Percentiles rank a stretch among this genome's conserved stretches.
phyloP scores from a whole-genome alignment of 2,113 vertebrate species.

The Hepsetus odoe region DNA sequence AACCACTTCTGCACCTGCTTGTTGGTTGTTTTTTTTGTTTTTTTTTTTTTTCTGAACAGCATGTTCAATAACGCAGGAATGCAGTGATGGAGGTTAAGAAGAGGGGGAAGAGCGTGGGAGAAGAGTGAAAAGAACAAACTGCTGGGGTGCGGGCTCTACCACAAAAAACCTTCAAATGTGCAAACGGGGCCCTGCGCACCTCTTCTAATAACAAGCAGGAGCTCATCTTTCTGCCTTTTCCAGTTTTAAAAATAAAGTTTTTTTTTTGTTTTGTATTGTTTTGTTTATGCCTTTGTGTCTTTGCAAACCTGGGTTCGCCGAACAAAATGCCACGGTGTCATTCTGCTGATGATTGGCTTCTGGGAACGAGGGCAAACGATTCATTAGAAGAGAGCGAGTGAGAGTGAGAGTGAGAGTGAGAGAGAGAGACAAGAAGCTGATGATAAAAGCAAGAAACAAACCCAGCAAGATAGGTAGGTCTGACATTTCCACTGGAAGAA shows the following conservation, averaged over 20 bases:
- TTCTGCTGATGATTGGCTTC: constrained; percentile 66
- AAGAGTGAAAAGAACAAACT: constrained; percentile 50
- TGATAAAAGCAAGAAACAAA: constrained; percentile 16
- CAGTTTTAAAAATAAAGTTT: constrained; percentile 78
- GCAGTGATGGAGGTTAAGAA: constrained; percentile 73
- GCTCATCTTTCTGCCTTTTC: constrained; percentile 75
- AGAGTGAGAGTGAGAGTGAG: neutral
- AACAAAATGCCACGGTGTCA: constrained; percentile 66
- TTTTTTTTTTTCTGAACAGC: constrained; percentile 22
- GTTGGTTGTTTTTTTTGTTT: constrained; percentile 74
- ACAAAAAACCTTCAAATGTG: constrained; percentile 74
- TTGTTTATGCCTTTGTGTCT: constrained; percentile 68
- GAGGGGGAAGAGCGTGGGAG: constrained; percentile 68
- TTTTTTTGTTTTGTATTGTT: constrained; percentile 52
- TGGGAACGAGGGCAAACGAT: constrained; percentile 71
- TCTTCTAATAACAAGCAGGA: constrained; percentile 74
- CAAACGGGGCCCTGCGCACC: constrained; percentile 61
- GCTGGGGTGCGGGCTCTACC: constrained; percentile 61
- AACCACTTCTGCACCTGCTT: constrained; percentile 54
- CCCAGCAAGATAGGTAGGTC: constrained; percentile 57
- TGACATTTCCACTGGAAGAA: constrained; percentile 53
- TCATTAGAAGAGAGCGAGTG: constrained; percentile 60
- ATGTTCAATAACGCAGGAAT: constrained; percentile 50
- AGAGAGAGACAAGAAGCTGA: neutral
- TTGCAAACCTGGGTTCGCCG: constrained; percentile 61